Conservation (phyloP, 2,888 invertebrate species). For the Cosmorhoe ocellata region DNA sequence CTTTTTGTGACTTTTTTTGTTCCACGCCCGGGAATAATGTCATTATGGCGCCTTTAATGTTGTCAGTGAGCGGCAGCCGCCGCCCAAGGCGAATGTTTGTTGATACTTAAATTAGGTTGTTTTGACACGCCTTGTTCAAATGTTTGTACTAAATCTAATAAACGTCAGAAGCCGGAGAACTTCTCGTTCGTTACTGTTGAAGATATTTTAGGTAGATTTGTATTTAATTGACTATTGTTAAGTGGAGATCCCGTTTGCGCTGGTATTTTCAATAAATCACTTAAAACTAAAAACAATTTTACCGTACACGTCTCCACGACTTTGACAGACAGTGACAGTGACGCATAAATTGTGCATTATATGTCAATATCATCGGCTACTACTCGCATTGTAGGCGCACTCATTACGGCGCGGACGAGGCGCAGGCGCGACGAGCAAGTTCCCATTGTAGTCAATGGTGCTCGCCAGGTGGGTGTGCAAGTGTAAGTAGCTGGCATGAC, state of each 20-base stretch:
- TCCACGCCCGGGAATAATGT: slow-evolving; percentile 79
- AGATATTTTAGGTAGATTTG: slow-evolving; percentile 50
- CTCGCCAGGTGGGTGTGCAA: slow-evolving; percentile 77
- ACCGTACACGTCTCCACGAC: slow-evolving; percentile 47
- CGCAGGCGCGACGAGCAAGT: slow-evolving; percentile 58
- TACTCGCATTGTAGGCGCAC: slow-evolving; percentile 64
- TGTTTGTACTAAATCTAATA: slow-evolving; percentile 81
- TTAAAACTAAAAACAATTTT: slow-evolving; percentile 54
- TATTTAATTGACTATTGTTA: slow-evolving; percentile 41
- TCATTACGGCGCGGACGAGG: slow-evolving; percentile 54
- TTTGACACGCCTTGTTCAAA: slow-evolving; percentile 81
- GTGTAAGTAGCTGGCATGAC: slow-evolving; percentile 62
- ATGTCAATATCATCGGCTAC: slow-evolving; percentile 72
- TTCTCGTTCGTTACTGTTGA: slow-evolving; percentile 66
- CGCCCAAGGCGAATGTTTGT: slow-evolving; percentile 82
- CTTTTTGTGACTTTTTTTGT: slow-evolving; percentile 77
- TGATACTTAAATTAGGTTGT: slow-evolving; percentile 83
- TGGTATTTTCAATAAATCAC: slow-evolving; percentile 25
- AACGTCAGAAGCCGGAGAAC: slow-evolving; percentile 69
- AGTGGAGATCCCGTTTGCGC: slow-evolving; percentile 37
- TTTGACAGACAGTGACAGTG: slow-evolving; percentile 31
- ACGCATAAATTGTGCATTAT: slow-evolving; percentile 61
- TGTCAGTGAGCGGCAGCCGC: slow-evolving; percentile 74
- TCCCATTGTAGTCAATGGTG: slow-evolving; percentile 78
- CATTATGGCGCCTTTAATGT: slow-evolving; percentile 82